Evolutionary conservation across 2,797 vertebrate species (phyloP).

Genomic region (Cephalopachus bancanus): DNA sequence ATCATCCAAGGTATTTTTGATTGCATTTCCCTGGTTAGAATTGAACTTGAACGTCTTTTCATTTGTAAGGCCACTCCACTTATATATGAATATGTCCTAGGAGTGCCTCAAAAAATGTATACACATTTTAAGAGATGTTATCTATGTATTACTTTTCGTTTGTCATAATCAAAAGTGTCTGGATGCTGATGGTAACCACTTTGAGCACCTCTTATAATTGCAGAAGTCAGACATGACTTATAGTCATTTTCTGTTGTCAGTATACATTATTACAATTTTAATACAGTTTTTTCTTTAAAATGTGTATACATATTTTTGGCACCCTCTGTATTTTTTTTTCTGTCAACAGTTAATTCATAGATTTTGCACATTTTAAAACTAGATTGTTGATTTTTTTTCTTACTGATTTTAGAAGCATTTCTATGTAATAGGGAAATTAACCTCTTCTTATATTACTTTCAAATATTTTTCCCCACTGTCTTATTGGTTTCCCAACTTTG

Average conservation of each 20-base stretch:
- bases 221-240: too few species aligned
- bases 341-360: background rate
- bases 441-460: background rate
- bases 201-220: too few species aligned
- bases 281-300: too few species aligned
- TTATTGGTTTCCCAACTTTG: background rate
- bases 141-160: too few species aligned
- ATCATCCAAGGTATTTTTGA: background rate
- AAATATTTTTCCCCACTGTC: background rate
- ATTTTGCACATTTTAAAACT: background rate
- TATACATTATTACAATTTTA: too few species aligned
- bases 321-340: background rate
- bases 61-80: background rate
- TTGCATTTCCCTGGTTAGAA: background rate
- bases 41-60: conserved; percentile 13
- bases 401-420: background rate
- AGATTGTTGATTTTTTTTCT: background rate
- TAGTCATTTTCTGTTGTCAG: too few species aligned
- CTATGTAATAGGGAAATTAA: background rate
- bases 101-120: too few species aligned
- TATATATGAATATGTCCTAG: too few species aligned
- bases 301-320: too few species aligned
- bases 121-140: too few species aligned
- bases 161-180: too few species aligned
- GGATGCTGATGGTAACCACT: too few species aligned